These are phyloP conservation scores for Geotrypetes seraphini DNA, from an alignment of 2,797 vertebrate genomes.

Conservation along the genomic window DNA sequence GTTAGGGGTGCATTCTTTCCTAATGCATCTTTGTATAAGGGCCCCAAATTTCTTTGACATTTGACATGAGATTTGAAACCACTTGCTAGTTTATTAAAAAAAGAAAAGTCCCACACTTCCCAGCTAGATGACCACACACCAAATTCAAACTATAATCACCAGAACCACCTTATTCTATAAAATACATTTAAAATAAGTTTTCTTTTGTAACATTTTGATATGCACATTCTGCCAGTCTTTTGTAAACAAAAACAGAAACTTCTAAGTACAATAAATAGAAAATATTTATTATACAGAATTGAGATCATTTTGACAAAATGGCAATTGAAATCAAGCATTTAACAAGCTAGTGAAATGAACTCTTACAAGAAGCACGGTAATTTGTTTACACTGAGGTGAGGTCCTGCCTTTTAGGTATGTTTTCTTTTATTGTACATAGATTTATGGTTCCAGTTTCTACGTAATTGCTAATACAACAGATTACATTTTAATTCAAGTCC, in stretches of 20 bases:
- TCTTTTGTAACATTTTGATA: neutral
- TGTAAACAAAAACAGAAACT: conserved; percentile 6
- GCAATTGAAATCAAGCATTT: conserved; percentile 37
- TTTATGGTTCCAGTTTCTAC: conserved; percentile 33
- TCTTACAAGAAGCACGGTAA: conserved; percentile 41
- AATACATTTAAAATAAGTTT: neutral
- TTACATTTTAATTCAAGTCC: conserved; percentile 59
- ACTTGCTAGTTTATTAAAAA: conserved; percentile 2
- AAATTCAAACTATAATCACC: too few relatives aligned
- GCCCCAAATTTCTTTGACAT: too few relatives aligned
- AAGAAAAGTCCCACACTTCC: too few relatives aligned
- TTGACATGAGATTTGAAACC: too few relatives aligned
- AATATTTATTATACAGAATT: conserved; percentile 88
- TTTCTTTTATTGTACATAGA: conserved; percentile 22
- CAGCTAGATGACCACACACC: too few relatives aligned
- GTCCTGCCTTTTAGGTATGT: conserved; percentile 31
- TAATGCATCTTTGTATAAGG: too few relatives aligned
- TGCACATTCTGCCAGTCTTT: neutral
- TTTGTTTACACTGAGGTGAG: conserved; percentile 28
- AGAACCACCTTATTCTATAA: too few relatives aligned
- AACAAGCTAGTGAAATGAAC: conserved; percentile 38
- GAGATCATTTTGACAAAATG: conserved; percentile 69
- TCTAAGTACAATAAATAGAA: conserved; percentile 58
- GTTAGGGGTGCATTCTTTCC: too few relatives aligned
- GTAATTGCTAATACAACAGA: conserved; percentile 69